These are phyloP conservation scores for Castor canadensis DNA, from an alignment of 2,113 vertebrate species.

Conservation along the genomic window DNA sequence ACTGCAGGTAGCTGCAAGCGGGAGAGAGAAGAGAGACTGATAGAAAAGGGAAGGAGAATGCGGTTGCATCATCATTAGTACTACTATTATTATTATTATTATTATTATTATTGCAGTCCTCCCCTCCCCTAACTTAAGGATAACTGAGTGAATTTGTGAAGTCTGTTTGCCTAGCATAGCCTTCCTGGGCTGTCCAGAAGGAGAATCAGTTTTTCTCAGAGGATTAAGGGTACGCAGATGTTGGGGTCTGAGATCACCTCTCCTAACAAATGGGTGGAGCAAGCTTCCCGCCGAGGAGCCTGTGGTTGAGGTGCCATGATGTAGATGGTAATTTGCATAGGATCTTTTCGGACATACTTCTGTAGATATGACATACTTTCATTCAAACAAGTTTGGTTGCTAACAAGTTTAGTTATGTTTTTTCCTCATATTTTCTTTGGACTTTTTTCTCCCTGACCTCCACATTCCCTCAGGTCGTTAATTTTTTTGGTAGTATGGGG, in stretches of 20 bases:
- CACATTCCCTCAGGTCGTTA: no score
- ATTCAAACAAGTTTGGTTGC: not conserved
- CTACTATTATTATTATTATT: no score
- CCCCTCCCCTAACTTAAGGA: not conserved
- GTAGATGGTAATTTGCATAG: not conserved
- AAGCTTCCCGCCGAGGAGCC: not conserved
- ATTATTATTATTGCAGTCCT: not conserved
- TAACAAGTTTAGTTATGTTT: not conserved
- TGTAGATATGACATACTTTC: not conserved
- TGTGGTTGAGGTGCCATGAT: not conserved
- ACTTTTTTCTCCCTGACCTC: not conserved
- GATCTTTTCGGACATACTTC: not conserved
- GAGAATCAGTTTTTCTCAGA: not conserved
- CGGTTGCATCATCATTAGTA: no score
- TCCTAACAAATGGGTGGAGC: not conserved
- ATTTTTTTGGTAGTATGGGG: no score
- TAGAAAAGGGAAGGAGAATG: not conserved
- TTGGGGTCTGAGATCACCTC: not conserved
- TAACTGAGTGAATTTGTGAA: not conserved
- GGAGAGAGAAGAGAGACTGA: not conserved
- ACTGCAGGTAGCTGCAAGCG: not conserved
- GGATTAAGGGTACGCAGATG: not conserved
- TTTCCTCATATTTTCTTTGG: not conserved
- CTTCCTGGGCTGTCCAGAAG: not conserved
- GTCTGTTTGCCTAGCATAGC: not conserved